A percentile compares a stretch with the other conserved stretches of the same genome.
Conservation (phyloP, 1,140 invertebrate species). For the Ditylenchus dipsaci region DNA sequence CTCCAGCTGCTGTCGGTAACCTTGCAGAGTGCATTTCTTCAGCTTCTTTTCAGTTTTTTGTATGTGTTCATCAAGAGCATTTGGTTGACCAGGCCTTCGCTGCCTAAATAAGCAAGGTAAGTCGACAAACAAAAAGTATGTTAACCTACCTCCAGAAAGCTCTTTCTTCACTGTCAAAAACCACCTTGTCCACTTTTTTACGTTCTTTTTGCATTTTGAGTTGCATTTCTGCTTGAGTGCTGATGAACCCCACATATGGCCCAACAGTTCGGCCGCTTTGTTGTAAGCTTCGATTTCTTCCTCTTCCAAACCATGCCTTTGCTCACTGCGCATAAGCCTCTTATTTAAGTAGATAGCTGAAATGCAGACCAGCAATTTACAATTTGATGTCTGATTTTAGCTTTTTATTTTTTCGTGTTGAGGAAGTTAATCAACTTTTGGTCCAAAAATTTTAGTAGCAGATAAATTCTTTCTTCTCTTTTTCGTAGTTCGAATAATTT, state of each 20-base stretch:
- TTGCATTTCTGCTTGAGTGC: slow-evolving; percentile 54
- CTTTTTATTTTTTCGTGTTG: too few species aligned
- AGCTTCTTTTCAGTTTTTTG: slow-evolving; percentile 49
- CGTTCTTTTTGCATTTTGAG: slow-evolving; percentile 74
- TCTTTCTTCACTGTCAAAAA: slow-evolving; percentile 87
- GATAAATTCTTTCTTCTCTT: too few species aligned
- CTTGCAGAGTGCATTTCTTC: slow-evolving; percentile 44
- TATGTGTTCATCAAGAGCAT: slow-evolving; percentile 48
- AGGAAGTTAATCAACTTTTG: too few species aligned
- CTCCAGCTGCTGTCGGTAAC: slow-evolving; percentile 63
- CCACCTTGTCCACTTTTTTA: slow-evolving; percentile 82
- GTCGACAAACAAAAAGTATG: background rate
- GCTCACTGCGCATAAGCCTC: slow-evolving; percentile 52
- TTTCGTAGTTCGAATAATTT: too few species aligned
- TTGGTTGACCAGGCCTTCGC: slow-evolving; percentile 64
- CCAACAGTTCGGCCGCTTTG: slow-evolving; percentile 54
- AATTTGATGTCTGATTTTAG: too few species aligned
- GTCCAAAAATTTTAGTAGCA: too few species aligned
- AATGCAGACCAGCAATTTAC: too few species aligned
- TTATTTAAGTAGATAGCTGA: slow-evolving; percentile 57
- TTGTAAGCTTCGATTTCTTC: slow-evolving; percentile 56
- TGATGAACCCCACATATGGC: slow-evolving; percentile 59
- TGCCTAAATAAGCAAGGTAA: background rate
- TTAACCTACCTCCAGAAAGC: slow-evolving; percentile 82
- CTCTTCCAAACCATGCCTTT: slow-evolving; percentile 56